A percentile compares a stretch with the other conserved stretches of the same genome.
Evolutionary conservation across 2,113 vertebrate genomes (phyloP).

Genomic region (Tachysurus fulvidraco): DNA sequence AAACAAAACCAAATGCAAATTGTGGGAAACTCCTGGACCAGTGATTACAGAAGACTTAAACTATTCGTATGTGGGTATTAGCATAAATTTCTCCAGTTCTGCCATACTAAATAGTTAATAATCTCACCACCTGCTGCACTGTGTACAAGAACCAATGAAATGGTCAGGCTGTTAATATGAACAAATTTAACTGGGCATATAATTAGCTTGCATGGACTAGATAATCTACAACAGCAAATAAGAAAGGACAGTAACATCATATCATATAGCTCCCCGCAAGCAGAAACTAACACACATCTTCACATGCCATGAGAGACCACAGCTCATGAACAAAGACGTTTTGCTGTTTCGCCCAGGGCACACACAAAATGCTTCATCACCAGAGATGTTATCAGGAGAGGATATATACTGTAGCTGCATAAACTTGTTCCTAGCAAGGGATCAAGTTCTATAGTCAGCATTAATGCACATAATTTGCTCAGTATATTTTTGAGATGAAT

Average conservation of each 20-base stretch:
- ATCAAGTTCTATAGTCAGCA: not conserved
- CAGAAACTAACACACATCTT: not conserved
- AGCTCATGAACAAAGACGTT: not conserved
- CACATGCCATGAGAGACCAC: not conserved
- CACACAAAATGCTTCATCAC: not conserved
- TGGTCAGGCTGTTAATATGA: not conserved
- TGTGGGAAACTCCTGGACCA: not conserved
- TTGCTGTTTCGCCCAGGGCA: not conserved
- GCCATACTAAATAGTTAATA: not conserved
- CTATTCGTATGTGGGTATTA: slow-evolving; percentile 1
- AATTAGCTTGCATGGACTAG: not conserved
- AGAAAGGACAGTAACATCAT: not conserved
- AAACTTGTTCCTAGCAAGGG: not conserved
- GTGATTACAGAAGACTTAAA: not conserved
- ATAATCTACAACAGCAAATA: not conserved
- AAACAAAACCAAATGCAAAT: not conserved
- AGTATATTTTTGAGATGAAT: not conserved
- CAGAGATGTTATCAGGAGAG: not conserved
- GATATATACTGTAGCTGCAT: not conserved
- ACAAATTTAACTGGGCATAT: not conserved
- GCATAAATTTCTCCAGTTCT: not conserved
- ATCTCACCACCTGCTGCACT: not conserved
- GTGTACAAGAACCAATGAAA: not conserved
- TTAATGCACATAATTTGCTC: not conserved
- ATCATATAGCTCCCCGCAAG: not conserved